These are phyloP conservation scores for Atherinosoma microstoma DNA, from an alignment of 2,797 vertebrate species.

Conservation along the genomic window DNA sequence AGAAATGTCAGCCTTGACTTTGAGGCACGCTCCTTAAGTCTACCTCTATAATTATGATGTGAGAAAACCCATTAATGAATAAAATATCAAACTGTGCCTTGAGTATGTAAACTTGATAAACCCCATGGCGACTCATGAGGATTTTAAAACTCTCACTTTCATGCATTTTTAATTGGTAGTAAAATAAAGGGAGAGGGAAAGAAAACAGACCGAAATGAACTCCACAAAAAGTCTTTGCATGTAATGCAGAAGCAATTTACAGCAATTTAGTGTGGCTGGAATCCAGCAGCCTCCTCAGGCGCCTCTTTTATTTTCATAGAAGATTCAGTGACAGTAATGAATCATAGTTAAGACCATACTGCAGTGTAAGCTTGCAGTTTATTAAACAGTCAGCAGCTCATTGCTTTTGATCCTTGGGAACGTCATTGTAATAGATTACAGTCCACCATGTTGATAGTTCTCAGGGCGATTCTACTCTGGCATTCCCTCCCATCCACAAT, in stretches of 20 bases:
- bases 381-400: slow-evolving; percentile 83
- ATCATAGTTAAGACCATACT: slow-evolving; percentile 84
- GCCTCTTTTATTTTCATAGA: slow-evolving; percentile 84
- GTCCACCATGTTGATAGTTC: slow-evolving; percentile 51
- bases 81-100: slow-evolving; percentile 72
- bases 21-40: slow-evolving; percentile 59
- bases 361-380: slow-evolving; percentile 81
- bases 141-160: slow-evolving; percentile 71
- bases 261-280: slow-evolving; percentile 74
- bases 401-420: slow-evolving; percentile 78
- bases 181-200: slow-evolving; percentile 60
- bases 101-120: slow-evolving; percentile 65
- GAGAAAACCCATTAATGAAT: slow-evolving; percentile 74
- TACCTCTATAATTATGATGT: slow-evolving; percentile 72
- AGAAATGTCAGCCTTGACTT: slow-evolving; percentile 66
- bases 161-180: slow-evolving; percentile 79
- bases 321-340: slow-evolving; percentile 83
- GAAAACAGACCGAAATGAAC: slow-evolving; percentile 68
- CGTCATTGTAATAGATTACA: slow-evolving; percentile 78
- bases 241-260: slow-evolving; percentile 78
- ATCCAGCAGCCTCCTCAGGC: slow-evolving; percentile 74
- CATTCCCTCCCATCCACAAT: slow-evolving; percentile 17
- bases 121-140: slow-evolving; percentile 47
- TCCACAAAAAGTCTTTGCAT: slow-evolving; percentile 67
- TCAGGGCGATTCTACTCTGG: slow-evolving; percentile 31